phyloP scores from a whole-genome alignment of 2,888 invertebrate genomes.

The Conchocele bisecta region DNA sequence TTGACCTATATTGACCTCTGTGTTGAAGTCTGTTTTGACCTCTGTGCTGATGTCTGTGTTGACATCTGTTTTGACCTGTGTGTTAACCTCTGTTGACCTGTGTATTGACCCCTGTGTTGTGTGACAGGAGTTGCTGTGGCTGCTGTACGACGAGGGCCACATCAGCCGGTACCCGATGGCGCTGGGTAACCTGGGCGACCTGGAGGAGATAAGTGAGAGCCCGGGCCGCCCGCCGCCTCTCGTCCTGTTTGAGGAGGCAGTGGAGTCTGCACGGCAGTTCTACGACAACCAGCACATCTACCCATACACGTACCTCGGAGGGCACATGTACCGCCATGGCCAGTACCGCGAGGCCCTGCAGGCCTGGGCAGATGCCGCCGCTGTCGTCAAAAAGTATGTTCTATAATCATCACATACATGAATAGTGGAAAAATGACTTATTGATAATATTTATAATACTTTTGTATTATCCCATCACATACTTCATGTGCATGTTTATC shows the following conservation, averaged over 20 bases:
- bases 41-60: too few relatives aligned
- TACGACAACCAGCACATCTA: conserved; percentile 97
- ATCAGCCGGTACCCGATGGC: conserved; percentile 92
- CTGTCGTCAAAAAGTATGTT: conserved; percentile 92
- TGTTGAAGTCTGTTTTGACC: too few relatives aligned
- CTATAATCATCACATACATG: too few relatives aligned
- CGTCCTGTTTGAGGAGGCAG: conserved; percentile 92
- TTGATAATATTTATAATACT: too few relatives aligned
- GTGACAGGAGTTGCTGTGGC: conserved; percentile 89
- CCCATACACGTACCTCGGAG: conserved; percentile 97
- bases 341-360: conserved; percentile 95
- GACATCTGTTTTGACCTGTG: too few relatives aligned
- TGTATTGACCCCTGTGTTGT: conserved; percentile 1
- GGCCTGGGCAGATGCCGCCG: conserved; percentile 97
- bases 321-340: conserved; percentile 93
- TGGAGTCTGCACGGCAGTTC: conserved; percentile 89
- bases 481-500: too few relatives aligned
- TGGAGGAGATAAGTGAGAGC: conserved; percentile 92
- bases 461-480: too few relatives aligned
- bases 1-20: too few relatives aligned
- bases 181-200: conserved; percentile 94
- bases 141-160: conserved; percentile 93
- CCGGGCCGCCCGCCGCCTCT: conserved; percentile 88
- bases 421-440: too few relatives aligned
- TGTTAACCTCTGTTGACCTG: too few relatives aligned